Conservation (phyloP, 1,140 invertebrate genomes). For the Drosophila rhopaloa region DNA sequence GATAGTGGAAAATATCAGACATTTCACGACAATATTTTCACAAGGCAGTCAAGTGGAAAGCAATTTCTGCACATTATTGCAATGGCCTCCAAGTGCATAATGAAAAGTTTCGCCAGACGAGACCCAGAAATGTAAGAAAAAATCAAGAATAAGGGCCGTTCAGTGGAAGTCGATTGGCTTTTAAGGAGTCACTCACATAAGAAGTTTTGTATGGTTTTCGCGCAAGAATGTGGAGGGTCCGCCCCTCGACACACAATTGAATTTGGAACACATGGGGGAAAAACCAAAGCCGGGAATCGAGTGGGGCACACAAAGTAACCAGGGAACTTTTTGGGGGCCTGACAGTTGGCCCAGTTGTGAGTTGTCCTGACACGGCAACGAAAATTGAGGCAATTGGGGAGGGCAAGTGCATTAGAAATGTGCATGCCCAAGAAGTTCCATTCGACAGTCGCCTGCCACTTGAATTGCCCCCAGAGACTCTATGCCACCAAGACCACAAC, state of each 20-base stretch:
- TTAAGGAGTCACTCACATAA: constrained; percentile 75
- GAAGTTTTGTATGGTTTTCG: constrained; percentile 61
- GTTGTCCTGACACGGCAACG: constrained; percentile 69
- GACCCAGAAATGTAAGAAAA: constrained; percentile 22
- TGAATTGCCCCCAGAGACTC: constrained; percentile 38
- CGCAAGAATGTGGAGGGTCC: constrained; percentile 48
- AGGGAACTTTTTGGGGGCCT: constrained; percentile 17
- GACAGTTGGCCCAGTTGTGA: constrained; percentile 76
- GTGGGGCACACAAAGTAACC: constrained; percentile 38
- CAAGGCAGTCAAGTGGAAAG: constrained; percentile 61
- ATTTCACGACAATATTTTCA: constrained; percentile 5
- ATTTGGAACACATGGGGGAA: constrained; percentile 62
- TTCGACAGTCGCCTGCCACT: constrained; percentile 24
- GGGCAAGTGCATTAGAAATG: constrained; percentile 79
- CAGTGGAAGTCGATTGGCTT: constrained; percentile 73
- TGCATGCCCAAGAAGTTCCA: constrained; percentile 55
- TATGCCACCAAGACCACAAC: neutral
- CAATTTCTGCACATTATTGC: constrained; percentile 74
- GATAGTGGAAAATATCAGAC: constrained; percentile 16
- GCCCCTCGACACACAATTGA: constrained; percentile 65
- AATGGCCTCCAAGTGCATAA: constrained; percentile 61
- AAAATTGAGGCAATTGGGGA: constrained; percentile 77
- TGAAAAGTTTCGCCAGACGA: constrained; percentile 59
- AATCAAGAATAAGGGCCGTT: constrained; percentile 49
- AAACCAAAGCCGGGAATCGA: constrained; percentile 61